Percentiles rank a stretch among this genome's conserved stretches.
Evolutionary conservation across 2,888 invertebrate species (phyloP).

Genomic region (Sturmia bella): DNA sequence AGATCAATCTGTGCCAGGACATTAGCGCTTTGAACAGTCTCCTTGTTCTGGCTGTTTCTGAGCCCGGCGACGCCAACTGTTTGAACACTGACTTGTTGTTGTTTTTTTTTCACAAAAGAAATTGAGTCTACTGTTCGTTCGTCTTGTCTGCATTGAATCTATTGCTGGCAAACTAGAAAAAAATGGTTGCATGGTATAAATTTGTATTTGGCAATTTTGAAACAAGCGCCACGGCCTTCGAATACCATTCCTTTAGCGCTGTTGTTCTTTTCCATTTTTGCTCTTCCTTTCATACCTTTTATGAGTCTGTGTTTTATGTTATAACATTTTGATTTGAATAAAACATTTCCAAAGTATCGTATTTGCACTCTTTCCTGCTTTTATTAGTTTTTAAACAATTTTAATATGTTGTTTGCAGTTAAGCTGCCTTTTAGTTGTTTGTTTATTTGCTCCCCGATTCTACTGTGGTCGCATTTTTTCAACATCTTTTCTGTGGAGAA

Average conservation of each 20-base stretch:
- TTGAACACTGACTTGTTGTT: not conserved
- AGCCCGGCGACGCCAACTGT: not conserved
- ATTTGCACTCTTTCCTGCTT: not conserved
- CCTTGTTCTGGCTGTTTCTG: not conserved
- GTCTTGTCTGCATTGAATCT: not conserved
- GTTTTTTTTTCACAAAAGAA: not conserved
- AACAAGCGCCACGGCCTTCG: constrained; percentile 47
- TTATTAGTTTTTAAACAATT: constrained; percentile 41
- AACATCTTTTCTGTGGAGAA: not conserved
- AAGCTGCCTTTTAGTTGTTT: not conserved
- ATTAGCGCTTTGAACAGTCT: not conserved
- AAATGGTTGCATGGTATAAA: not conserved
- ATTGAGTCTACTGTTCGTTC: not conserved
- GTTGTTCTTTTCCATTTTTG: not conserved
- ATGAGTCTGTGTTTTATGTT: constrained; percentile 29
- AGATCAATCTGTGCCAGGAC: constrained; percentile 45
- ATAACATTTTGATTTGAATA: constrained; percentile 24
- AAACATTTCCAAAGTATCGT: not conserved
- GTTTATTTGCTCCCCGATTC: constrained; percentile 7
- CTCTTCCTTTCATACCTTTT: not conserved
- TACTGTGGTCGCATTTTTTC: constrained; percentile 16
- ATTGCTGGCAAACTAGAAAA: constrained; percentile 1
- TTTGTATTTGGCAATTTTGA: constrained; percentile 43
- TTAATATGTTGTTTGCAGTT: constrained; percentile 19
- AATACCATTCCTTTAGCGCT: constrained; percentile 38